phyloP scores from a whole-genome alignment of 92 coral and sea anemone species.

The Galaxea fascicularis region DNA sequence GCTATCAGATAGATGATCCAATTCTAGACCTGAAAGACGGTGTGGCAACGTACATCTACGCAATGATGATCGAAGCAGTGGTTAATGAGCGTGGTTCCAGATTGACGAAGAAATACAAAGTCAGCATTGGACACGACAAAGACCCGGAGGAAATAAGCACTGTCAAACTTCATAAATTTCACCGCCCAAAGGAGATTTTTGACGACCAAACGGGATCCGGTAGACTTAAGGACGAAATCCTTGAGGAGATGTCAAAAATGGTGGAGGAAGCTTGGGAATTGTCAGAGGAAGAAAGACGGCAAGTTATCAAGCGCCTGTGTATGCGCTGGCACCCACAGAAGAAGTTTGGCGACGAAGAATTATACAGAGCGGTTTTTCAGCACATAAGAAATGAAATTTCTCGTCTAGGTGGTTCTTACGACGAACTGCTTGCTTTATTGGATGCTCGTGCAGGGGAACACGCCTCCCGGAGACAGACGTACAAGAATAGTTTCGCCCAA shows the following conservation, averaged over 20 bases:
- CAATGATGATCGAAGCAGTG: conserved; percentile 57
- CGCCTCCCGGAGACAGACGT: conserved; percentile 8
- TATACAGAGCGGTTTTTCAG: conserved; percentile 74
- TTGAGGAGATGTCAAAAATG: conserved; percentile 55
- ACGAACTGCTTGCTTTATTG: conserved; percentile 18
- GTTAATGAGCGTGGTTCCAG: neutral
- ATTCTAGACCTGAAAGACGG: conserved; percentile 44
- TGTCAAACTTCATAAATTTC: conserved; percentile 65
- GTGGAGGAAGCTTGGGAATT: conserved; percentile 77
- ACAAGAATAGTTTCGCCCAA: neutral
- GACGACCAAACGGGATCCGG: conserved; percentile 9
- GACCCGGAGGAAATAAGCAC: conserved; percentile 56
- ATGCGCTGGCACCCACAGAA: conserved; percentile 90
- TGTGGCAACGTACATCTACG: conserved; percentile 67
- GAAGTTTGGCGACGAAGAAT: conserved; percentile 72
- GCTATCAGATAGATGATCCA: conserved; percentile 61
- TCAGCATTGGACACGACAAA: conserved; percentile 60
- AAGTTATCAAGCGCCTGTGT: conserved; percentile 76
- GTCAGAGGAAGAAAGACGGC: conserved; percentile 63
- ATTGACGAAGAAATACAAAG: conserved; percentile 44
- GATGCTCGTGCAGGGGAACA: conserved; percentile 22
- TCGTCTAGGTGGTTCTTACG: conserved; percentile 9
- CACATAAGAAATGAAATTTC: conserved; percentile 73
- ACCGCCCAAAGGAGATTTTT: conserved; percentile 16
- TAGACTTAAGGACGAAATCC: conserved; percentile 36